These are phyloP conservation scores for Bubo scandiacus DNA, from an alignment of 2,113 vertebrate genomes.

Conservation along the genomic window DNA sequence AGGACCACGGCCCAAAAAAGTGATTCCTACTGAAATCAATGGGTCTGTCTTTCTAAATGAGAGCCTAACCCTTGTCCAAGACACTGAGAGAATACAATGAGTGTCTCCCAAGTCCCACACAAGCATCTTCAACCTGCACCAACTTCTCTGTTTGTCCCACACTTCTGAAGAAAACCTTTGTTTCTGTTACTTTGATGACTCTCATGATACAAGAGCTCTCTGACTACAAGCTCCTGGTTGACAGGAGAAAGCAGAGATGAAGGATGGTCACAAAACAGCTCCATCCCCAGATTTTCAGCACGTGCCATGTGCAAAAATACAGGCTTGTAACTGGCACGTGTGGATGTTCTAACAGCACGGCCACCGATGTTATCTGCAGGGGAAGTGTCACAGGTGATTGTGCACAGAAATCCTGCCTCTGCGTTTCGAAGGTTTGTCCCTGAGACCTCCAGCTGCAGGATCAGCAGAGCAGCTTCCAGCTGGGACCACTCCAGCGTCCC, in stretches of 20 bases:
- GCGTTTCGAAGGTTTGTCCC: background rate
- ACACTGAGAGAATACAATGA: background rate
- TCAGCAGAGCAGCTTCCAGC: background rate
- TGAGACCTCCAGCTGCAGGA: background rate
- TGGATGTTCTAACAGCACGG: background rate
- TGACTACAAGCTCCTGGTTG: background rate
- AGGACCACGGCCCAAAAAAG: background rate
- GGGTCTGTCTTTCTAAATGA: background rate
- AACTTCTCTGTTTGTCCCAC: background rate
- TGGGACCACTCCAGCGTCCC: background rate
- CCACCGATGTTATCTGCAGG: background rate
- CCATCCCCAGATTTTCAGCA: background rate
- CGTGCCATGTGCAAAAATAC: background rate
- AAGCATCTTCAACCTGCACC: background rate
- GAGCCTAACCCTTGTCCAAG: background rate
- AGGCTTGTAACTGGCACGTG: too few relatives aligned
- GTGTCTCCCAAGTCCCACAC: background rate
- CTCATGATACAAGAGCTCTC: background rate
- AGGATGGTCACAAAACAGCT: background rate
- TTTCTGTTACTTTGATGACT: background rate
- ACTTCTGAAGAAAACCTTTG: background rate
- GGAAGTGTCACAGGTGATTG: background rate
- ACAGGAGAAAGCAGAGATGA: background rate
- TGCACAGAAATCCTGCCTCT: background rate
- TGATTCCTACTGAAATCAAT: rapidly evolving